These are phyloP conservation scores for Gnatocerus cornutus DNA, from an alignment of 2,888 invertebrate species.

Conservation along the genomic window DNA sequence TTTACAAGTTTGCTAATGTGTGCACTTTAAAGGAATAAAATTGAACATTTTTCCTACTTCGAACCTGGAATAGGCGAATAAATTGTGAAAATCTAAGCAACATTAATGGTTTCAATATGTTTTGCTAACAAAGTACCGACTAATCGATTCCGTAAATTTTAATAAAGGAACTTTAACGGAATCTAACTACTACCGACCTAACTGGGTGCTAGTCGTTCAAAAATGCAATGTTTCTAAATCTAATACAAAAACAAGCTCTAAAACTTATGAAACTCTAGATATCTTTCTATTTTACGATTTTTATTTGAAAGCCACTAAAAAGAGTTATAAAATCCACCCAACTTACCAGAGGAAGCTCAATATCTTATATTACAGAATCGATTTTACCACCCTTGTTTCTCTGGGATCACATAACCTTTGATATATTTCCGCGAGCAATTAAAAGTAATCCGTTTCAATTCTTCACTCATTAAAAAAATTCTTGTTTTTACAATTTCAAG, in stretches of 20 bases:
- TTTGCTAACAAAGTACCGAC: too few relatives aligned
- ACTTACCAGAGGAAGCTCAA: constrained; percentile 33
- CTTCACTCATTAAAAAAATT: too few relatives aligned
- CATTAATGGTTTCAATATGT: too few relatives aligned
- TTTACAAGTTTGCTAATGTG: constrained; percentile 37
- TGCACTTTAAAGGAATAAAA: constrained; percentile 10
- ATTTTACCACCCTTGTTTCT: constrained; percentile 32
- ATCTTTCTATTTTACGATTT: constrained; percentile 35
- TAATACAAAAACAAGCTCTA: constrained; percentile 31
- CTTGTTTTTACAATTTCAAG: neutral
- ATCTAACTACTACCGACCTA: too few relatives aligned
- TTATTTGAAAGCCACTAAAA: constrained; percentile 39
- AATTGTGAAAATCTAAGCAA: neutral
- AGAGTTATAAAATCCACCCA: constrained; percentile 40
- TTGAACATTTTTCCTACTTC: neutral
- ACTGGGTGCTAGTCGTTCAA: neutral
- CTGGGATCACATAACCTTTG: neutral
- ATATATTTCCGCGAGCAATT: constrained; percentile 4
- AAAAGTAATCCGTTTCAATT: neutral
- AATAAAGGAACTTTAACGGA: too few relatives aligned
- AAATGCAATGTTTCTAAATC: constrained; percentile 1
- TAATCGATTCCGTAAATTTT: too few relatives aligned
- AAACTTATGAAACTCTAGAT: constrained; percentile 41
- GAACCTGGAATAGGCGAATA: neutral
- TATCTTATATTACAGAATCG: constrained; percentile 43